phyloP scores from a whole-genome alignment of 2,113 vertebrate genomes.

The Atherinomorus stipes region DNA sequence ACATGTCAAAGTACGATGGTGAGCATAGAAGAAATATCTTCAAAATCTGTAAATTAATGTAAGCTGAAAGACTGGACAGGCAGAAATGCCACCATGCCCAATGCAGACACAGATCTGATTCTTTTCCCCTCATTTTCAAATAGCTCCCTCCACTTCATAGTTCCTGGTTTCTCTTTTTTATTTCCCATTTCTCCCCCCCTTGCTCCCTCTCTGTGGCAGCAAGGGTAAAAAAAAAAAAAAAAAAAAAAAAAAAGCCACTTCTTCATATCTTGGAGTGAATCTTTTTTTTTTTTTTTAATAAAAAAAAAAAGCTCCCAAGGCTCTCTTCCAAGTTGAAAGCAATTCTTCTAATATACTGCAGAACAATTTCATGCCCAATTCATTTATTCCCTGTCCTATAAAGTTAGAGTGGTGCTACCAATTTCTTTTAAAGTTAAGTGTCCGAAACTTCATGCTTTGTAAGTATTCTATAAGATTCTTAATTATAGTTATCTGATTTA shows the following conservation, averaged over 20 bases:
- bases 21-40: too few species aligned
- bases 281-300: too few species aligned
- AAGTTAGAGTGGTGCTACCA: conserved; percentile 26
- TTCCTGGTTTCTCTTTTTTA: conserved; percentile 11
- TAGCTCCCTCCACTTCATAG: conserved; percentile 12
- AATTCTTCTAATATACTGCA: conserved; percentile 64
- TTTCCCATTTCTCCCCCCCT: conserved; percentile 10
- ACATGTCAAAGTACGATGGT: too few species aligned
- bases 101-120: conserved; percentile 2
- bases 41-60: too few species aligned
- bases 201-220: conserved; percentile 8
- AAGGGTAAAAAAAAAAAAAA: conserved; percentile 59
- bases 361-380: conserved; percentile 68
- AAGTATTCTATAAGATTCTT: conserved; percentile 43
- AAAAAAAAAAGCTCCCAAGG: conserved; percentile 41
- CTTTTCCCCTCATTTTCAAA: conserved; percentile 30
- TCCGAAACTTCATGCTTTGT: conserved; percentile 35
- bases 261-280: conserved; percentile 62
- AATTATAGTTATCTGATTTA: conserved; percentile 41
- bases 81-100: conserved; percentile 10
- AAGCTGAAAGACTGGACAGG: too few species aligned
- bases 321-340: conserved; percentile 60
- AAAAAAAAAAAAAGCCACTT: background rate
- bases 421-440: conserved; percentile 41
- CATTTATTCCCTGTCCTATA: conserved; percentile 62